These are phyloP conservation scores for Philotrypesis tridentata DNA, from an alignment of 1,140 invertebrate species.

Conservation along the genomic window DNA sequence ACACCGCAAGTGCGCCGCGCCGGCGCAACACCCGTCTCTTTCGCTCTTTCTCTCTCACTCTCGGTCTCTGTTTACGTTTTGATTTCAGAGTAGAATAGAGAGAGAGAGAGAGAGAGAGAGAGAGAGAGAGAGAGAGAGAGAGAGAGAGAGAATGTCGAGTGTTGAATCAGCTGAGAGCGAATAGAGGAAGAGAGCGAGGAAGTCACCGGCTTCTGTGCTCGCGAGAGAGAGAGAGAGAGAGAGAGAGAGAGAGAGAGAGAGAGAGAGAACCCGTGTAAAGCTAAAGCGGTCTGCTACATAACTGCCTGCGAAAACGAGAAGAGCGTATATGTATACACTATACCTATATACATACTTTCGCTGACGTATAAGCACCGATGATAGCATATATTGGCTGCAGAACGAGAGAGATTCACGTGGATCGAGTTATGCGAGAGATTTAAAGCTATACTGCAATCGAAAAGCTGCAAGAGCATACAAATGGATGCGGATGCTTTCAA, in stretches of 20 bases:
- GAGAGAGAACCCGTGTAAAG: neutral
- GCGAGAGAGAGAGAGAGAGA: neutral
- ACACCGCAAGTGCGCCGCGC: neutral
- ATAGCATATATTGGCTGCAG: no score
- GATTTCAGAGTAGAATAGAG: conserved; percentile 5
- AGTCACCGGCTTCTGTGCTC: neutral
- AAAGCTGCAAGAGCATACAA: no score
- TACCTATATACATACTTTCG: neutral
- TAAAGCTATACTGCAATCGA: no score
- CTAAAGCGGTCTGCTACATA: neutral
- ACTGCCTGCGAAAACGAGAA: neutral
- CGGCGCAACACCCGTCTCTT: conserved; percentile 7
- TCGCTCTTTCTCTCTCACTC: neutral
- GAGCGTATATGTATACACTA: neutral
- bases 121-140: conserved; percentile 3
- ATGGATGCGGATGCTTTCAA: no score
- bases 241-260: neutral
- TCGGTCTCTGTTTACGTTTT: conserved; percentile 8
- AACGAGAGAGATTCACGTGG: no score
- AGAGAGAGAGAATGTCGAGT: neutral
- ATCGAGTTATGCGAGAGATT: no score
- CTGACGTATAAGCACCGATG: neutral
- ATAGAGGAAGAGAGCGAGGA: neutral
- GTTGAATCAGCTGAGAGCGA: neutral
- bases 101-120: conserved; percentile 1